Conservation (phyloP, 2,113 vertebrate species). For the Hipposideros armiger region DNA sequence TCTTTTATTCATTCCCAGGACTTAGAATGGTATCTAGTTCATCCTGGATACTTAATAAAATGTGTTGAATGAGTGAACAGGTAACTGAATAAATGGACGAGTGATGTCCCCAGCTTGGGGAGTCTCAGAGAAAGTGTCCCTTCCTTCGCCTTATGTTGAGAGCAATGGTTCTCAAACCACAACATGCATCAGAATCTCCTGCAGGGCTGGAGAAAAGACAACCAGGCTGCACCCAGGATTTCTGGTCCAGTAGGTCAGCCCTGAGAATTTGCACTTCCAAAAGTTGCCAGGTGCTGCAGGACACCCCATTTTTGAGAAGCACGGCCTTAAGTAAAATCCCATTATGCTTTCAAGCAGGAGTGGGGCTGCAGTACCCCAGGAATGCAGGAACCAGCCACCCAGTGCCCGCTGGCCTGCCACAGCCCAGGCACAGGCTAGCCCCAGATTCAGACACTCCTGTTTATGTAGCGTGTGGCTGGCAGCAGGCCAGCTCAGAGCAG, state of each 20-base stretch:
- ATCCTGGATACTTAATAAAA: background rate
- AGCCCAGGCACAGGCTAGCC: too few relatives aligned
- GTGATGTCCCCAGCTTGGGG: background rate
- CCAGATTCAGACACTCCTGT: background rate
- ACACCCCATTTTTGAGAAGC: background rate
- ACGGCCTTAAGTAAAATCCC: background rate
- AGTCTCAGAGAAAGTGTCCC: background rate
- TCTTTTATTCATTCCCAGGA: background rate
- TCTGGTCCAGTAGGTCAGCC: background rate
- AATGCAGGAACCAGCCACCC: background rate
- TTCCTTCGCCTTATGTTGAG: too few relatives aligned
- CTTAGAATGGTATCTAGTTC: background rate
- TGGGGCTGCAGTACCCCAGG: too few relatives aligned
- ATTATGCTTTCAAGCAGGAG: background rate
- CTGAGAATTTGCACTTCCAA: background rate
- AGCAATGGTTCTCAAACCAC: background rate
- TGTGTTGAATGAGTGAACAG: background rate
- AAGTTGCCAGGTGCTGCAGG: background rate
- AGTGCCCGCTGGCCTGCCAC: background rate
- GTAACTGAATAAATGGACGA: background rate
- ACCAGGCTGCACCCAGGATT: too few relatives aligned
- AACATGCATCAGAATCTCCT: background rate
- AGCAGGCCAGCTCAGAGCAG: rapidly evolving
- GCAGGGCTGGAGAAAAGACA: background rate
- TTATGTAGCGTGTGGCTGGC: rapidly evolving